Conservation (phyloP, 2,113 vertebrate species). For the Cottus gobio region DNA sequence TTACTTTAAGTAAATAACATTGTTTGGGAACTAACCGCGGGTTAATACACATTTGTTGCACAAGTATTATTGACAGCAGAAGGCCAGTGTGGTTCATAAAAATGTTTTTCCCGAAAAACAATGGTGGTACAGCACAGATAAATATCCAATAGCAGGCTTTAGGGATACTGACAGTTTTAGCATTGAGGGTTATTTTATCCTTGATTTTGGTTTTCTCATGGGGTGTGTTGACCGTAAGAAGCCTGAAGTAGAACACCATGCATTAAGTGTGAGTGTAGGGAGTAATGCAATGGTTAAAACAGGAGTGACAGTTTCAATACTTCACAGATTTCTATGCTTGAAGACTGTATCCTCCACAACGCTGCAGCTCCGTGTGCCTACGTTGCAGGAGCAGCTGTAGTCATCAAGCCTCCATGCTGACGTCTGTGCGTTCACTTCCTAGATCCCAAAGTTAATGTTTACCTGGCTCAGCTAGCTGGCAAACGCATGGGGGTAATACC, state of each 20-base stretch:
- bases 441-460: conserved; percentile 32
- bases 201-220: neutral
- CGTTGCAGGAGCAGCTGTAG: conserved; percentile 4
- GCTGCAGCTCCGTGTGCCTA: conserved; percentile 7
- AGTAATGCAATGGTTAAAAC: neutral
- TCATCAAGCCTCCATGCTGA: conserved; percentile 18
- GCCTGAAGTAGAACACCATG: neutral
- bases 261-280: neutral
- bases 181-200: neutral
- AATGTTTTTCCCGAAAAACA: too few relatives aligned
- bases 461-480: conserved; percentile 28
- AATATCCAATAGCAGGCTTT: neutral
- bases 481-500: neutral
- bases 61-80: neutral
- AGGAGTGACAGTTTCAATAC: neutral
- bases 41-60: too few relatives aligned
- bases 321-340: neutral
- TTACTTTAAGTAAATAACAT: neutral
- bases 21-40: neutral
- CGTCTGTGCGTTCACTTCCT: conserved; percentile 34
- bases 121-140: neutral
- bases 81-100: neutral
- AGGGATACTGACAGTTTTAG: neutral
- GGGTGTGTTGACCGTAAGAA: neutral
- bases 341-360: neutral